Conservation (phyloP, 2,888 invertebrate species). For the Dasypolia templi region DNA sequence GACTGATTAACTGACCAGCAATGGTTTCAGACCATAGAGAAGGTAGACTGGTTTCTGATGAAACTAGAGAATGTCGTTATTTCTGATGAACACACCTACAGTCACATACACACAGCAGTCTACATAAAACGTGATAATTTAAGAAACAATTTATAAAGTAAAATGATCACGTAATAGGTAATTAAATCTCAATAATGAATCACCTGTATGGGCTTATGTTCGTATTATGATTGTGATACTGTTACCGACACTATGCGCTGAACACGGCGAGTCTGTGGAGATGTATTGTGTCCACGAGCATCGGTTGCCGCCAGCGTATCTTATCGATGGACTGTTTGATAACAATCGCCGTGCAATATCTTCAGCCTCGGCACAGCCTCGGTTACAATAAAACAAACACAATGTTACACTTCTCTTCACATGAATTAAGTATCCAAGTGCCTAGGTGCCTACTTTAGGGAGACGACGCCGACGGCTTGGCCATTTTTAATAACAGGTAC, state of each 20-base stretch:
- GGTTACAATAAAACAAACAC: constrained; percentile 33
- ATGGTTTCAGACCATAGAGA: neutral
- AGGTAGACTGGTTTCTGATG: neutral
- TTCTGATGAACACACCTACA: too few species aligned
- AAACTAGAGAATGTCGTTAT: too few species aligned
- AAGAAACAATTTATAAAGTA: neutral
- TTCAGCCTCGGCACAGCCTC: constrained; percentile 41
- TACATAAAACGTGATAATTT: neutral
- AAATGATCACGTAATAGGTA: neutral
- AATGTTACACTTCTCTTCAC: neutral
- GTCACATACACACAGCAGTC: neutral
- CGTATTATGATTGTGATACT: neutral
- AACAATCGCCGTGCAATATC: constrained; percentile 42
- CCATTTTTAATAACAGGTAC: neutral
- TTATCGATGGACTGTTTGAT: constrained; percentile 62
- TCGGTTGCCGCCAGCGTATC: constrained; percentile 45
- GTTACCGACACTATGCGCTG: neutral
- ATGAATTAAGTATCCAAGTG: neutral
- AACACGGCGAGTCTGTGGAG: neutral
- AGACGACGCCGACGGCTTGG: too few species aligned
- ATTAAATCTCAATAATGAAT: constrained; percentile 8
- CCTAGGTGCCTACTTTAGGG: neutral
- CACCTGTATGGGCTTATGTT: neutral
- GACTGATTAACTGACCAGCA: neutral
- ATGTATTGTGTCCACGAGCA: neutral